Percentiles rank a stretch among this genome's conserved stretches.
Conservation (phyloP, 2,888 invertebrate genomes). For the Lymantria monacha region DNA sequence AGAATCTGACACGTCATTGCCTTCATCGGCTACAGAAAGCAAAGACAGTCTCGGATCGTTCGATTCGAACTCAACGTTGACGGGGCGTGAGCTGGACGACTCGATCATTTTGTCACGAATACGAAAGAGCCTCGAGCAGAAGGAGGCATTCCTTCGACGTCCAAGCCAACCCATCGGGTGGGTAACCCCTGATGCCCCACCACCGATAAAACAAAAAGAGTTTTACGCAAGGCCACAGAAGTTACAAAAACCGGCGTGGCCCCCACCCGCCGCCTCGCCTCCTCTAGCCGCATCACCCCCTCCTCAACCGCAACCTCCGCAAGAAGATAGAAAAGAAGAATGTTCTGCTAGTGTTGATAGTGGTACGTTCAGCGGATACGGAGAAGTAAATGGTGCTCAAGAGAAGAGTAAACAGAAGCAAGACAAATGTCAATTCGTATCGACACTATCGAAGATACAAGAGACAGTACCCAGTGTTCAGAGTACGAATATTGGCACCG, state of each 20-base stretch:
- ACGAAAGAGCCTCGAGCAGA: slow-evolving; percentile 93
- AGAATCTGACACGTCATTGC: slow-evolving; percentile 83
- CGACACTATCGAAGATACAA: slow-evolving; percentile 84
- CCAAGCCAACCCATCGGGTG: slow-evolving; percentile 86
- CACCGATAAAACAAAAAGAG: slow-evolving; percentile 84
- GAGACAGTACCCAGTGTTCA: slow-evolving; percentile 79
- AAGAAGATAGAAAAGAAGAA: slow-evolving; percentile 67
- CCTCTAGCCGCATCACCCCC: slow-evolving; percentile 85
- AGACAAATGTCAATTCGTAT: slow-evolving; percentile 79
- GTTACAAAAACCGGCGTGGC: slow-evolving; percentile 87
- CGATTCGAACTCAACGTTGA: slow-evolving; percentile 86
- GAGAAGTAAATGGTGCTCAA: slow-evolving; percentile 68
- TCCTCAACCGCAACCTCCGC: slow-evolving; percentile 43
- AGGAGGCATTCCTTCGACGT: slow-evolving; percentile 92
- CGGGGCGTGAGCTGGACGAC: slow-evolving; percentile 86
- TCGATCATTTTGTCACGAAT: slow-evolving; percentile 88
- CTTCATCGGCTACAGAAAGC: slow-evolving; percentile 85
- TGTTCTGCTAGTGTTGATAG: slow-evolving; percentile 73
- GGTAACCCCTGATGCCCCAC: slow-evolving; percentile 75
- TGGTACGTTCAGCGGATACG: slow-evolving; percentile 72
- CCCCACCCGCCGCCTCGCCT: slow-evolving; percentile 78
- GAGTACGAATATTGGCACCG: slow-evolving; percentile 57
- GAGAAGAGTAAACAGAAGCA: slow-evolving; percentile 66
- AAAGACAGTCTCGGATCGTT: slow-evolving; percentile 86
- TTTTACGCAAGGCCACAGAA: slow-evolving; percentile 91